Percentiles rank a stretch among this genome's conserved stretches.
These are phyloP conservation scores for Brachionus angularis DNA, from an alignment of 1,140 invertebrate species.

Conservation along the genomic window DNA sequence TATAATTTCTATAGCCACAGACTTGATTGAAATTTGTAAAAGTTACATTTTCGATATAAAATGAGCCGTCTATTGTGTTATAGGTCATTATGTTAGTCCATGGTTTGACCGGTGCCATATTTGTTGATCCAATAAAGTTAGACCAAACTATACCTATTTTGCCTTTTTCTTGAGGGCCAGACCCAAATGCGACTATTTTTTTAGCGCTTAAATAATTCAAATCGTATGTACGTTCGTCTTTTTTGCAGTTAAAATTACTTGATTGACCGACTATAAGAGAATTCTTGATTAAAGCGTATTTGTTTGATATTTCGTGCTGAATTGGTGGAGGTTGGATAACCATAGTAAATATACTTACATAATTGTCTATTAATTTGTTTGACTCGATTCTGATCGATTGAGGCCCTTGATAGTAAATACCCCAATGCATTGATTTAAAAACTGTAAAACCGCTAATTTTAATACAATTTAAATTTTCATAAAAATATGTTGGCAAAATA, in stretches of 20 bases:
- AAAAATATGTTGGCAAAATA: slow-evolving; percentile 32
- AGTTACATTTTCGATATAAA: slow-evolving; percentile 26
- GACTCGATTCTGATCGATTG: neutral
- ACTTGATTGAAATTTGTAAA: neutral
- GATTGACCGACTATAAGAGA: slow-evolving; percentile 26
- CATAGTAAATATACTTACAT: neutral
- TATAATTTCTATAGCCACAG: slow-evolving; percentile 14
- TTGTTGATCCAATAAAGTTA: slow-evolving; percentile 47
- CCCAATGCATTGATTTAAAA: slow-evolving; percentile 28
- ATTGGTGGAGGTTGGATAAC: neutral
- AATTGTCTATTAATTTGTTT: slow-evolving; percentile 26
- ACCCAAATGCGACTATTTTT: neutral
- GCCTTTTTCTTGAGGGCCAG: slow-evolving; percentile 30
- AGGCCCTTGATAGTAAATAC: slow-evolving; percentile 15
- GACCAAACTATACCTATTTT: slow-evolving; percentile 46
- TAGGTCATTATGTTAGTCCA: slow-evolving; percentile 43
- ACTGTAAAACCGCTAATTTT: slow-evolving; percentile 4
- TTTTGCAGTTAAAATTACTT: neutral
- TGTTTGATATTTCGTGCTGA: neutral
- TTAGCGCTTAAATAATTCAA: neutral
- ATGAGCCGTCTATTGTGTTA: slow-evolving; percentile 10
- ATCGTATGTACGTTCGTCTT: neutral
- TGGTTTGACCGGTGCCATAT: slow-evolving; percentile 49
- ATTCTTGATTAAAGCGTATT: neutral
- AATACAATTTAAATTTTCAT: slow-evolving; percentile 43